Evolutionary conservation across 2,797 vertebrate species (phyloP), one percentile per base, ranked within the genome.

Genomic region (Xenops minutus): DNA sequence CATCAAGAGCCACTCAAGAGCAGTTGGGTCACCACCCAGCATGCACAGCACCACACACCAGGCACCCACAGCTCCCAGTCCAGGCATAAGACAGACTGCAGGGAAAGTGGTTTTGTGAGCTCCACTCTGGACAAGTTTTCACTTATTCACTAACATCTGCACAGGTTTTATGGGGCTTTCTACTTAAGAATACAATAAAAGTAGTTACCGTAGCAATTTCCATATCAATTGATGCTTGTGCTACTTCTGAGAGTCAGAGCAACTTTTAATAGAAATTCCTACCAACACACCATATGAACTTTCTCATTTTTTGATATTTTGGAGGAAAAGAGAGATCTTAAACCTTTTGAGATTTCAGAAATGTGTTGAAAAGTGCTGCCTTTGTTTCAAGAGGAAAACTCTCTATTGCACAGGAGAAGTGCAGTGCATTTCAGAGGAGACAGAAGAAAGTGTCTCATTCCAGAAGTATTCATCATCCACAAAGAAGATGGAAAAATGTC

Each of bases 151-250:
- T 91, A 39, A 55, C 18, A 37, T 37, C 82, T 90, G 76, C 59
- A 39, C 12, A 81, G 27, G 30, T 86, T 96, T 80, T 69, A 39
- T 18, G 30, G 56, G 85, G 89, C 76, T 93, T 94, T 81, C 92
- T 85, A 92, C 75, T 93, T 64, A 58, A 39, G 24, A 89, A 80
- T 54, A 89, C 59, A 90, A 75, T 79, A 91, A 76, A 93, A 95
- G 77, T 66, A 95, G 95, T 97, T 97, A 90, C 95, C 78, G 96
- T 97, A 89, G 95, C 73, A 89, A 96, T 95, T 93, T 92, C 78
- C 92, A 93, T 78, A 96, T 93, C 62, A 69, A 91, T 96, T 75
- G 72, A 84, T 91, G 52, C 77, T 89, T 90, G 14, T 55, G 51
- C 78, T 95, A 89, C 92, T 69, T 94, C 71, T 91, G 41, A 85